Evolutionary conservation across 2,888 invertebrate species (phyloP).

Genomic region (Drosophila sordidula): DNA sequence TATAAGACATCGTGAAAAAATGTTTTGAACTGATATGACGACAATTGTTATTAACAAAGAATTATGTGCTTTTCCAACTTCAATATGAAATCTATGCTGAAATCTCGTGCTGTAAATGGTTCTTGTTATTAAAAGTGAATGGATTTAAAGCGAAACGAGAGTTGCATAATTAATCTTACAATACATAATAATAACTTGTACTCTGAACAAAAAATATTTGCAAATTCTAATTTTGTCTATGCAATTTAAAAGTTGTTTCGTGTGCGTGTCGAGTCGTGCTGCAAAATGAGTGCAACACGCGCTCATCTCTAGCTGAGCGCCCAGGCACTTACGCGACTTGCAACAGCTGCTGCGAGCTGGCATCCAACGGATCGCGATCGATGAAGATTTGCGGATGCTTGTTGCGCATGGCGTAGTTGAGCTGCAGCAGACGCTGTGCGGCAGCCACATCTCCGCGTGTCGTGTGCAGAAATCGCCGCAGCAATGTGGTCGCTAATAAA

Average conservation of each 20-base stretch:
- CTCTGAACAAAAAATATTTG: no score
- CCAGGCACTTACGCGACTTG: slow-evolving; percentile 82
- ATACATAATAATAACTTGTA: no score
- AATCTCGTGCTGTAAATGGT: no score
- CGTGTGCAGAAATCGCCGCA: slow-evolving; percentile 82
- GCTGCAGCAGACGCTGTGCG: slow-evolving; percentile 81
- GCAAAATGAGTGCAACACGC: not conserved
- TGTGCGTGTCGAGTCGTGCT: not conserved
- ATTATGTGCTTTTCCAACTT: no score
- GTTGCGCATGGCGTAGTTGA: slow-evolving; percentile 86
- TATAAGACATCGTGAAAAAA: no score
- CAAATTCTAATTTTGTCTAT: no score
- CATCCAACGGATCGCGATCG: slow-evolving; percentile 86
- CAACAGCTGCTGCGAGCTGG: slow-evolving; percentile 77
- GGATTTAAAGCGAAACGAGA: no score
- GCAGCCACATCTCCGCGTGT: slow-evolving; percentile 77
- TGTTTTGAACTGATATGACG: not conserved
- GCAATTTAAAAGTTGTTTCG: no score
- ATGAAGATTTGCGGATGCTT: slow-evolving; percentile 87
- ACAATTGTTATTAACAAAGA: no score
- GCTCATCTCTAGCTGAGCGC: slow-evolving; percentile 6
- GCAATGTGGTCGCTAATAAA: slow-evolving; percentile 71
- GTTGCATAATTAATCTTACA: no score
- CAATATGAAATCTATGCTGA: no score
- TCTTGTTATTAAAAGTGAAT: no score